Evolutionary conservation across 2,113 vertebrate species (phyloP), one percentile per base, ranked within the genome.

Genomic region (Chloroceryle aenea): DNA sequence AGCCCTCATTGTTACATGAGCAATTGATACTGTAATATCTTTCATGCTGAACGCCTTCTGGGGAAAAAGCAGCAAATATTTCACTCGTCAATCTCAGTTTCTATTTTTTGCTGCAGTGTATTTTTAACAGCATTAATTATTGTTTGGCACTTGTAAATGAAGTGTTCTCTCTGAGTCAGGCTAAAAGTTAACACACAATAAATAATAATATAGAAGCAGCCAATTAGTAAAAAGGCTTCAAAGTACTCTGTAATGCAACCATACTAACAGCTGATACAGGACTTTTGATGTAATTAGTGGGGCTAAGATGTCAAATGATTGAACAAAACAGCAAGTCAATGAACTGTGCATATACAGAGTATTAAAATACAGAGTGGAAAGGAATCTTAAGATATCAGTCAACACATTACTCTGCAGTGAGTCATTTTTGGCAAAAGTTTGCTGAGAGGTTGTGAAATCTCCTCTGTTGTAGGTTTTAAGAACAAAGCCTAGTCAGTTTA

Each of bases 121-220:
- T 84, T 86, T 95, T 95, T 91, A 87, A 95, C 63, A 81, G n/a
- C 45, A 48, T 78, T 90, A 93, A 95, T 86, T 96, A 77, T 78
- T 90, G 59, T 74, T 91, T 91, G 71, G 67, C 76, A 74, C 86
- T 84, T 85, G 69, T 55, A 81, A 47, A 85, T 85, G 47, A 90
- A 94, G 42, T 64, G 66, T 61, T 88, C 83, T 84, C 64, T 90
- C 7, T 90, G 85, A 92, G 90, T 95, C 83, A 93, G 76, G 64
- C 80, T 95, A 81, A 71, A 92, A 90, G 23, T 86, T 93, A 84
- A 59, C 3, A 9, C 3, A 8, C 23, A n/a, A 58, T 89, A 90
- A 96, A 92, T 87, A 95, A 85, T 86, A 81, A 87, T 72, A 52
- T 17, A 84, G 88, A 85, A 88, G 76, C 55, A 75, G 47, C 30